phyloP scores from a whole-genome alignment of 2,113 vertebrate species.

The Clarias gariepinus region DNA sequence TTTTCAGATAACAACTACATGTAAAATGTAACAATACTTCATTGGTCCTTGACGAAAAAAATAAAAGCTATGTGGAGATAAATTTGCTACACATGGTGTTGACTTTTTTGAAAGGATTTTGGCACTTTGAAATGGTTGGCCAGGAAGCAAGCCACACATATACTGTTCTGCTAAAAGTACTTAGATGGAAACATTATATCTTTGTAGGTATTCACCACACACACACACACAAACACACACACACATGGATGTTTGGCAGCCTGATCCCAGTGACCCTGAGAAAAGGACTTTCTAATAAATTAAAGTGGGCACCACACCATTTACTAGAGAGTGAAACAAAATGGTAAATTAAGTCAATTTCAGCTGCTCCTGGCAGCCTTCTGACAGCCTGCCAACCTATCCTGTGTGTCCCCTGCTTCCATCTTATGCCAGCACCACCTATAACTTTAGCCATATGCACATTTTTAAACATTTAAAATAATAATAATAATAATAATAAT shows the following conservation, averaged over 20 bases:
- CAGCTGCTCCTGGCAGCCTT: background rate
- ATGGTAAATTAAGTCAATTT: conserved; percentile 30
- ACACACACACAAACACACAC: conserved; percentile 43
- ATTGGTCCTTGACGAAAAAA: background rate
- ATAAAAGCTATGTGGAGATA: background rate
- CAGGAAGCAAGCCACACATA: conserved; percentile 3
- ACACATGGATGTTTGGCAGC: conserved; percentile 45
- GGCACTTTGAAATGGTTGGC: background rate
- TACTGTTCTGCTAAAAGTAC: conserved; percentile 4
- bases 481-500: background rate
- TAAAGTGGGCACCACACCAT: conserved; percentile 48
- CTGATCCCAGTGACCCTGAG: conserved; percentile 24
- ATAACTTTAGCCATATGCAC: background rate
- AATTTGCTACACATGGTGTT: background rate
- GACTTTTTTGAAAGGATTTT: background rate
- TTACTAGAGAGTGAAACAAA: conserved; percentile 48
- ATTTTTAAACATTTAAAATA: background rate
- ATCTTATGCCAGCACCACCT: background rate
- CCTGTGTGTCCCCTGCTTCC: background rate
- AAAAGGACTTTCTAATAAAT: conserved; percentile 52
- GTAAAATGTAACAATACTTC: background rate
- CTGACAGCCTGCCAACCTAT: background rate
- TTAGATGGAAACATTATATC: conserved; percentile 10
- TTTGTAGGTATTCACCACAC: conserved; percentile 3
- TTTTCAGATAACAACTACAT: background rate